Percentiles rank a stretch among this genome's conserved stretches.
These are phyloP conservation scores for Paraplagusia blochii DNA, from an alignment of 2,113 vertebrate species.

Conservation along the genomic window DNA sequence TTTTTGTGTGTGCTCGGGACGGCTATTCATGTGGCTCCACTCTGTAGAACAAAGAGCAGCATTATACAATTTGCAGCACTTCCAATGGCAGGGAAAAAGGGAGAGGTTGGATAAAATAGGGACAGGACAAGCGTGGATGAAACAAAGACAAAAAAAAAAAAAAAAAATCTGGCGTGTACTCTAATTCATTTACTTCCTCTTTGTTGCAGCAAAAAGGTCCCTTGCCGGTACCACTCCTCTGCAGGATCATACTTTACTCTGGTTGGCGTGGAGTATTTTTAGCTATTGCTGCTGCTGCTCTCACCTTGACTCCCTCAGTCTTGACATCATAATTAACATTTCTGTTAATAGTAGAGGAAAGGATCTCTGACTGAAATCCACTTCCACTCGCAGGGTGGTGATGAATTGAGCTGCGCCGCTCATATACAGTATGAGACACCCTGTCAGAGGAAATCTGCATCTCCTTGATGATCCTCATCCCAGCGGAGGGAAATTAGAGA, in stretches of 20 bases:
- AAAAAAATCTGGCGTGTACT: constrained; percentile 63
- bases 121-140: constrained; percentile 67
- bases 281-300: constrained; percentile 65
- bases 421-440: constrained; percentile 9
- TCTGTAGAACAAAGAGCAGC: constrained; percentile 73
- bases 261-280: constrained; percentile 66
- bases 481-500: constrained; percentile 28
- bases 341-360: constrained; percentile 67
- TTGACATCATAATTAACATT: constrained; percentile 74
- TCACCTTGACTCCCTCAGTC: constrained; percentile 67
- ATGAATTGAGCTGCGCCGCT: constrained; percentile 5
- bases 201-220: constrained; percentile 72
- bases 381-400: constrained; percentile 15
- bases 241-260: constrained; percentile 63
- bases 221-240: constrained; percentile 65
- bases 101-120: constrained; percentile 64
- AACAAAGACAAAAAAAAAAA: constrained; percentile 50
- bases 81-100: constrained; percentile 56
- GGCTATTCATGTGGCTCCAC: constrained; percentile 73
- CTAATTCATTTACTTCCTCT: constrained; percentile 72
- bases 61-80: constrained; percentile 75
- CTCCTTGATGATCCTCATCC: constrained; percentile 16
- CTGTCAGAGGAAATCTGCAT: constrained; percentile 18
- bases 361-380: constrained; percentile 37
- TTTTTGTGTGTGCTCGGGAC: constrained; percentile 67